Base-by-base conservation (phyloP, 2,797 vertebrate species). In the Muraenolepis orangiensis region DNA sequence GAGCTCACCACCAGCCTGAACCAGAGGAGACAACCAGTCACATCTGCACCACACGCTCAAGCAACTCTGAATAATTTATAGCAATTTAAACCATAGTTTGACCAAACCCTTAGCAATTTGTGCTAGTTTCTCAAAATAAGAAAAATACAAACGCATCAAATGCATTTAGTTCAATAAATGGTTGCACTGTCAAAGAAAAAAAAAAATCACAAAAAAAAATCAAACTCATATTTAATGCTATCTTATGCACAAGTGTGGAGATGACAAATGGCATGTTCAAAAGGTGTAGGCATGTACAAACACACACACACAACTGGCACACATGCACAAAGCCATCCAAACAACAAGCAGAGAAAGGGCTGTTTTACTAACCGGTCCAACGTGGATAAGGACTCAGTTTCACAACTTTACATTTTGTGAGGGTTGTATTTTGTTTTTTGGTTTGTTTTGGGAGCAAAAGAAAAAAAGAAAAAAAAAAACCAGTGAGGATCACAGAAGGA, bases 311-410 rank as follows among this genome's bases (percentile, higher is more conserved):
- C 40, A 69, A 81, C 81, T 85, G 72, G 79, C 84, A 46, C 77
- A 16, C 76, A 82, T 76, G 74, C 80, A 80, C 78, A 90, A 89
- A 89, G 93, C 70, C 94, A 94, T 95, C 94, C 89, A 86, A 36
- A 70, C 69, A 84, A 85, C 87, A 88, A 89, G 87, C 95, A 96
- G 93, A 96, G 93, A 91, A 94, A 95, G 90, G 94, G 94, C 93
- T 94, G 90, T 91, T 46, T 92, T 99, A 99, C 98, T 99, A 96
- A 99, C 98, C 98, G 96, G 96, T 99, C 98, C 96, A 99, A 94
- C 93, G 95, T 96, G 92, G 96, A 99, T 96, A 99, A 95, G 95
- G 98, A 98, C 96, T 99, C 98, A 96, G 96, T 97, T 95, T 99
- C 98, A 95, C 96, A 97, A 98, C 98, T 99, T 98, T 96, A 91